Percentiles rank a stretch among this genome's conserved stretches.
These are phyloP conservation scores for Rhinolophus sinicus DNA, from an alignment of 2,113 vertebrate genomes.

Conservation along the genomic window DNA sequence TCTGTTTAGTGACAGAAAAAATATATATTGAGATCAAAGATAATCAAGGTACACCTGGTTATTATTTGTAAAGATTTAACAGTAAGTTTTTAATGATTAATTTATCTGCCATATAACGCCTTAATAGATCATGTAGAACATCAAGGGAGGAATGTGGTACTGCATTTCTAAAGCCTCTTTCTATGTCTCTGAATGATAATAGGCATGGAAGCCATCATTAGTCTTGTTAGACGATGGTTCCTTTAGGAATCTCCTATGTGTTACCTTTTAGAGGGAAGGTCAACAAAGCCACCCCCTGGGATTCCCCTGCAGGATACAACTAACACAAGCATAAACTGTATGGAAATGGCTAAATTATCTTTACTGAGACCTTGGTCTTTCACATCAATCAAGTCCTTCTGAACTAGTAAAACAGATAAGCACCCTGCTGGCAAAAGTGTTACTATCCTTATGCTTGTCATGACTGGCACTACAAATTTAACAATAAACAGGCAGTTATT, in stretches of 20 bases:
- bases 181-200: constrained; percentile 90
- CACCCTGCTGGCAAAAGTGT: constrained; percentile 84
- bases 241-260: constrained; percentile 90
- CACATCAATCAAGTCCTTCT: constrained; percentile 88
- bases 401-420: constrained; percentile 89
- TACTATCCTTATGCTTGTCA: constrained; percentile 84
- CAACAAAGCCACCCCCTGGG: constrained; percentile 86
- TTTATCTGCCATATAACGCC: constrained; percentile 89
- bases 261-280: constrained; percentile 91
- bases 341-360: constrained; percentile 92
- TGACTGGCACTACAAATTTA: constrained; percentile 83
- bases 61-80: constrained; percentile 92
- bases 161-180: constrained; percentile 89
- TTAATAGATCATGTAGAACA: constrained; percentile 92
- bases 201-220: constrained; percentile 91
- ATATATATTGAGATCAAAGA: constrained; percentile 86
- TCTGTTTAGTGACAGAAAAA: constrained; percentile 80
- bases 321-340: constrained; percentile 90
- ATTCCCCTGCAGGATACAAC: constrained; percentile 87
- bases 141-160: constrained; percentile 92
- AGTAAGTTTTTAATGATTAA: constrained; percentile 92
- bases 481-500: constrained; percentile 80
- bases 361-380: constrained; percentile 88
- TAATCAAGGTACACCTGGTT: constrained; percentile 90
- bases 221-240: constrained; percentile 91